Evolutionary conservation across 2,113 vertebrate genomes (phyloP).

Genomic region (Chloebia gouldiae): DNA sequence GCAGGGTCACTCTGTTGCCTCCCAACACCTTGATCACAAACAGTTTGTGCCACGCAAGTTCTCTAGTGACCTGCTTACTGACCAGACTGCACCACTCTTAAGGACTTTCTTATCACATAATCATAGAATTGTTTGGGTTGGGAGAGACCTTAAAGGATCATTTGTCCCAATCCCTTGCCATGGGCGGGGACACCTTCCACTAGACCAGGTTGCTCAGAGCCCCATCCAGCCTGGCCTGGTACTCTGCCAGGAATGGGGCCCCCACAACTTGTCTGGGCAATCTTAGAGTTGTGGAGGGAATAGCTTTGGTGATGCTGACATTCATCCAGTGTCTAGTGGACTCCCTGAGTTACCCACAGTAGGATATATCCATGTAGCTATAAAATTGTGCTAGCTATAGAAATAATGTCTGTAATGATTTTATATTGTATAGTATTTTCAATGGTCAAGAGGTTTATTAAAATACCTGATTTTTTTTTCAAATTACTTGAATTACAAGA

Average conservation of each 20-base stretch:
- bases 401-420: not conserved
- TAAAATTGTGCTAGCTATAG: not conserved
- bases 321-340: not conserved
- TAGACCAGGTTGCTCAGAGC: not conserved
- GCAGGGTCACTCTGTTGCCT: not conserved
- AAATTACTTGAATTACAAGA: not conserved
- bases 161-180: not conserved
- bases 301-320: not conserved
- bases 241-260: not conserved
- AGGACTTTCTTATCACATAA: not conserved
- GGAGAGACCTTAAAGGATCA: not conserved
- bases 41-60: not conserved
- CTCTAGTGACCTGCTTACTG: not conserved
- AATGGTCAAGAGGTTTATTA: not conserved
- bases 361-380: not conserved
- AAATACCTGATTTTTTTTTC: not conserved
- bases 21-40: not conserved
- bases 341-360: not conserved
- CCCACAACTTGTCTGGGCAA: not conserved
- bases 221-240: not conserved
- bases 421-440: not conserved
- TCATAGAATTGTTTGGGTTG: not conserved
- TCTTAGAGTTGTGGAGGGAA: not conserved
- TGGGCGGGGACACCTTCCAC: too few relatives aligned
- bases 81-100: not conserved